A percentile compares a stretch with the other conserved stretches of the same genome.
These are phyloP conservation scores for Leptopilina clavipes DNA, from an alignment of 1,140 invertebrate genomes.

Conservation along the genomic window DNA sequence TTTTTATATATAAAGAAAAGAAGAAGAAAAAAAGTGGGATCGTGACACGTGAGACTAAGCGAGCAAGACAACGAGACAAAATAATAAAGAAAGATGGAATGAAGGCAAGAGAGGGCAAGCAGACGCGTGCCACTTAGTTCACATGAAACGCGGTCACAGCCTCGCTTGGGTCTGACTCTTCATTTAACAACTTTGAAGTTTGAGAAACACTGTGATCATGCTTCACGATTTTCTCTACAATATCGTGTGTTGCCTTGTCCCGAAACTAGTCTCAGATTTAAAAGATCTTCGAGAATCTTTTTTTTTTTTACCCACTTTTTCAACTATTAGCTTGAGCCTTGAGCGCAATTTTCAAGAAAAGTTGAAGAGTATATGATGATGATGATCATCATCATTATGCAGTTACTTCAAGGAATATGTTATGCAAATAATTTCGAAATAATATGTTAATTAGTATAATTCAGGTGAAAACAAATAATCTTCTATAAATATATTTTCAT, in stretches of 20 bases:
- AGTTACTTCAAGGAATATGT: conserved; percentile 24
- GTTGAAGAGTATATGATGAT: background rate
- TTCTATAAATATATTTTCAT: too few species aligned
- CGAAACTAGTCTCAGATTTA: conserved; percentile 14
- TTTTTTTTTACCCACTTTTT: background rate
- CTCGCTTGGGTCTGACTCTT: conserved; percentile 69
- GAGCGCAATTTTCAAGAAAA: conserved; percentile 19
- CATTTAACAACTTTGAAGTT: conserved; percentile 53
- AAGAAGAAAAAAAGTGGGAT: background rate
- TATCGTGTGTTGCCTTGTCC: background rate
- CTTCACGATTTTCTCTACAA: conserved; percentile 42
- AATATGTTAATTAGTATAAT: too few species aligned
- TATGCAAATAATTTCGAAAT: conserved; percentile 21
- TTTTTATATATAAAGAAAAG: background rate
- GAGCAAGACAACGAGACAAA: background rate
- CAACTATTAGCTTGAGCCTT: conserved; percentile 21
- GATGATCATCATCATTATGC: background rate
- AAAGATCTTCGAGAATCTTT: background rate
- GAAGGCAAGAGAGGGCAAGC: conserved; percentile 62
- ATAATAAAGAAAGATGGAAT: conserved; percentile 26
- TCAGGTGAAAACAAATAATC: too few species aligned
- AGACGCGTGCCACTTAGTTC: conserved; percentile 74
- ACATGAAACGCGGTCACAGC: conserved; percentile 74
- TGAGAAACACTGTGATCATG: conserved; percentile 50
- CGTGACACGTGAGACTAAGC: background rate